These are phyloP conservation scores for Halcyon badia DNA, from an alignment of 2,797 vertebrate species.

Conservation along the genomic window DNA sequence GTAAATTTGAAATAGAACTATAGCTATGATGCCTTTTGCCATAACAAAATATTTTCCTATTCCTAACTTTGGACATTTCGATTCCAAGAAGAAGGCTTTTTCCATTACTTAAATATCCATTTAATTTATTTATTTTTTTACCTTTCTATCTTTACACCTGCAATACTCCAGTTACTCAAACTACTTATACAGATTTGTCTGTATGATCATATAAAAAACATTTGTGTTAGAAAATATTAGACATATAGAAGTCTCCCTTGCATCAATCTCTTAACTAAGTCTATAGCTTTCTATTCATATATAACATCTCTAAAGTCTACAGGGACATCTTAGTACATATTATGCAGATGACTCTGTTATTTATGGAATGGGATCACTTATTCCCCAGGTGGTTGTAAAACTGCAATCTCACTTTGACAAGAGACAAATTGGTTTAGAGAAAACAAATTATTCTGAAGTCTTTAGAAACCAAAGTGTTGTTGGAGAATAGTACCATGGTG, in stretches of 20 bases:
- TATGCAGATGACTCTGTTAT: slow-evolving; percentile 79
- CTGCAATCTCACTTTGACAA: slow-evolving; percentile 78
- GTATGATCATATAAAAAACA: background rate
- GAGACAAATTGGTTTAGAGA: slow-evolving; percentile 80
- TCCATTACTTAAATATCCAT: background rate
- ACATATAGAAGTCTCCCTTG: background rate
- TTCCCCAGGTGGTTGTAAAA: slow-evolving; percentile 73
- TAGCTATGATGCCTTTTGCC: background rate
- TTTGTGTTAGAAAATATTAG: background rate
- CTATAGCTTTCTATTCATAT: slow-evolving; percentile 3
- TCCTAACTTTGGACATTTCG: background rate
- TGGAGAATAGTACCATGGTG: slow-evolving; percentile 3
- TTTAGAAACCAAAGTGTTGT: slow-evolving; percentile 67
- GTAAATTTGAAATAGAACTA: background rate
- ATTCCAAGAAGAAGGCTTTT: background rate
- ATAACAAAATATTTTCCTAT: background rate
- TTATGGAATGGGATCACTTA: slow-evolving; percentile 74
- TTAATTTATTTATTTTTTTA: background rate
- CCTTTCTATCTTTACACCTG: background rate
- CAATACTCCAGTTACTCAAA: background rate
- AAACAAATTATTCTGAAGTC: slow-evolving; percentile 80
- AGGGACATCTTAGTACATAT: slow-evolving; percentile 62
- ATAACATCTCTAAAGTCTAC: slow-evolving; percentile 48
- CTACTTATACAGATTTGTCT: background rate
- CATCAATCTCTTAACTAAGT: background rate